Evolutionary conservation across 2,797 vertebrate genomes (phyloP).

Genomic region (Ctenopoma kingsleyae): DNA sequence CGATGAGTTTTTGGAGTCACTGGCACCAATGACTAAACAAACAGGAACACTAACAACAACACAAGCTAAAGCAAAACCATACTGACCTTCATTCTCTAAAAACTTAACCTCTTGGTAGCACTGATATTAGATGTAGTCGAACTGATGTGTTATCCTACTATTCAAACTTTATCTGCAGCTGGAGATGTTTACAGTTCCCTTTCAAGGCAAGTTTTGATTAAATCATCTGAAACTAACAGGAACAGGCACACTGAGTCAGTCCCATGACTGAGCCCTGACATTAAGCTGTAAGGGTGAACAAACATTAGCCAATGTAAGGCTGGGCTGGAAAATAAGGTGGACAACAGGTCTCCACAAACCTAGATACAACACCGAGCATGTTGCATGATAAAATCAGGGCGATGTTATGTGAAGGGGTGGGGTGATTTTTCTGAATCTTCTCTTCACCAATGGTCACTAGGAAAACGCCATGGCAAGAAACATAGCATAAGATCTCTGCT

Average conservation of each 20-base stretch:
- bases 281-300: neutral
- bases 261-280: neutral
- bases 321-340: neutral
- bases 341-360: conserved; percentile 23
- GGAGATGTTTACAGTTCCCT: conserved; percentile 9
- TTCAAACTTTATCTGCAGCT: conserved; percentile 23
- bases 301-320: conserved; percentile 4
- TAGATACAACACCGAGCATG: conserved; percentile 18
- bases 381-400: conserved; percentile 13
- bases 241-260: conserved; percentile 17
- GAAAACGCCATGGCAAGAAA: conserved; percentile 4
- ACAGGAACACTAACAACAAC: conserved; percentile 38
- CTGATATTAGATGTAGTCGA: conserved; percentile 41
- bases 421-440: too few species aligned
- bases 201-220: conserved; percentile 4
- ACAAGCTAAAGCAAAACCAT: conserved; percentile 31
- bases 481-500: neutral
- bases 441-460: neutral
- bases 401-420: neutral
- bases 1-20: conserved; percentile 27
- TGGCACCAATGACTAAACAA: conserved; percentile 34
- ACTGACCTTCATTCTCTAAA: conserved; percentile 39
- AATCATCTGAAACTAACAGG: conserved; percentile 19
- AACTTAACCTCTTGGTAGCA: conserved; percentile 30
- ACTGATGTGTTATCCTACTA: conserved; percentile 29